These are phyloP conservation scores for Calyptommatus sinebrachiatus DNA, from an alignment of 2,113 vertebrate genomes.

Conservation along the genomic window DNA sequence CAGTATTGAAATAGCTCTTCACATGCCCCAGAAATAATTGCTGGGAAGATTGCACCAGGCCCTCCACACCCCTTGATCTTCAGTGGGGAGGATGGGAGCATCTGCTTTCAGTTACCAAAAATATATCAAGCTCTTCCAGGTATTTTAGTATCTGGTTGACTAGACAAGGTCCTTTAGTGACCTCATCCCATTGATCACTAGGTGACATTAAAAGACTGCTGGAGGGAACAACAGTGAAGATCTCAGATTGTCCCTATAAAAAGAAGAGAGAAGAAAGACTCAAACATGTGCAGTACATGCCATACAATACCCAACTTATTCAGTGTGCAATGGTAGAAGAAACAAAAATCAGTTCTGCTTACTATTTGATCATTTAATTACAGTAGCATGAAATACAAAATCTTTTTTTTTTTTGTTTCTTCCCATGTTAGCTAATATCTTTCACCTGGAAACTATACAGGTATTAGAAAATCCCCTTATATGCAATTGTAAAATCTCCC, in stretches of 20 bases:
- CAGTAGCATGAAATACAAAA: background rate
- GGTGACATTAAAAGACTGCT: background rate
- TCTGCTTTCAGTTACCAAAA: background rate
- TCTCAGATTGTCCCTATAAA: background rate
- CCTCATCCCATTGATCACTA: constrained; percentile 10
- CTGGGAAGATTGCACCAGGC: too few relatives aligned
- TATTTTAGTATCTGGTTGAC: constrained; percentile 13
- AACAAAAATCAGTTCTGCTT: background rate
- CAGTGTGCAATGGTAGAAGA: background rate
- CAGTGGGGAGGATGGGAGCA: background rate
- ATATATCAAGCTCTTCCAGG: background rate
- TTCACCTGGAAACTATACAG: background rate
- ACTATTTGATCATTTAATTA: background rate
- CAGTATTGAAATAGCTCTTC: too few relatives aligned
- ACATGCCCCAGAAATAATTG: background rate
- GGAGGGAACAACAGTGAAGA: background rate
- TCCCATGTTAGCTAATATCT: background rate
- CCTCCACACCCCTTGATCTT: background rate
- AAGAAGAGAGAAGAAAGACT: background rate
- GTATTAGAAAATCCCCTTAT: background rate
- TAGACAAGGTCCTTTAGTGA: constrained; percentile 13
- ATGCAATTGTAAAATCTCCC: background rate
- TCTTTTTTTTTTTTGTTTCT: background rate
- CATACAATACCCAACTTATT: background rate
- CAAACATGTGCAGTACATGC: background rate